Evolutionary conservation across 2,797 vertebrate genomes (phyloP).

Genomic region (Tokudaia tokunoshimensis): DNA sequence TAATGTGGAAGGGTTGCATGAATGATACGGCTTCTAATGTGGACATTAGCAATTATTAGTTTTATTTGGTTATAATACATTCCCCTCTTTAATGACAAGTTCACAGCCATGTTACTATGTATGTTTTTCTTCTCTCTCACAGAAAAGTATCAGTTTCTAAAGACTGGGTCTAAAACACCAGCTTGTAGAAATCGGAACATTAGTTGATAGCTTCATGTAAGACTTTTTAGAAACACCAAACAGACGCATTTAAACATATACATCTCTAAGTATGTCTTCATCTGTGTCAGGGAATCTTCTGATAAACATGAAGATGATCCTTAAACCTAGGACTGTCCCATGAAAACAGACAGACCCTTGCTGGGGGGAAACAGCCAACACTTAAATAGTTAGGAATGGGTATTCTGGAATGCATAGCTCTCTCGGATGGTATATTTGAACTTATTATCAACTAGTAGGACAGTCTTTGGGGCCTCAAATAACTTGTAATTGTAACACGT

Average conservation of each 20-base stretch:
- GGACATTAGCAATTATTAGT: not conserved
- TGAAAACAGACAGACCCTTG: not conserved
- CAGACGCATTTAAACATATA: not conserved
- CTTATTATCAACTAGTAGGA: not conserved
- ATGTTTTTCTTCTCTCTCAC: not conserved
- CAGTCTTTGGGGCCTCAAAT: not conserved
- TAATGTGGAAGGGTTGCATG: not conserved
- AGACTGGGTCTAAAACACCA: conserved; percentile 2
- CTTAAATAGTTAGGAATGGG: not conserved
- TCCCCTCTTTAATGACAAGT: not conserved
- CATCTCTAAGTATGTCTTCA: not conserved
- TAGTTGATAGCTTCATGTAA: not conserved
- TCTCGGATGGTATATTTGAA: conserved; percentile 20
- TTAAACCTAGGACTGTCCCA: not conserved
- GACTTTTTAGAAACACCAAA: conserved; percentile 26
- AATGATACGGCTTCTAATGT: not conserved
- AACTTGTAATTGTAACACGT: not conserved
- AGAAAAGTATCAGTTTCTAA: conserved; percentile 37
- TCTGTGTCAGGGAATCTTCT: conserved; percentile 5
- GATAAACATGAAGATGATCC: conserved; percentile 14
- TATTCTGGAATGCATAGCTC: not conserved
- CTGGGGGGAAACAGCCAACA: not conserved
- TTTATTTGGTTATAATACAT: not conserved
- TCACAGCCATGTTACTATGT: not conserved
- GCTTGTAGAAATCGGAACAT: conserved; percentile 15